A percentile compares a stretch with the other conserved stretches of the same genome.
These are phyloP conservation scores for Murina feae DNA, from an alignment of 2,113 vertebrate genomes.

Conservation along the genomic window DNA sequence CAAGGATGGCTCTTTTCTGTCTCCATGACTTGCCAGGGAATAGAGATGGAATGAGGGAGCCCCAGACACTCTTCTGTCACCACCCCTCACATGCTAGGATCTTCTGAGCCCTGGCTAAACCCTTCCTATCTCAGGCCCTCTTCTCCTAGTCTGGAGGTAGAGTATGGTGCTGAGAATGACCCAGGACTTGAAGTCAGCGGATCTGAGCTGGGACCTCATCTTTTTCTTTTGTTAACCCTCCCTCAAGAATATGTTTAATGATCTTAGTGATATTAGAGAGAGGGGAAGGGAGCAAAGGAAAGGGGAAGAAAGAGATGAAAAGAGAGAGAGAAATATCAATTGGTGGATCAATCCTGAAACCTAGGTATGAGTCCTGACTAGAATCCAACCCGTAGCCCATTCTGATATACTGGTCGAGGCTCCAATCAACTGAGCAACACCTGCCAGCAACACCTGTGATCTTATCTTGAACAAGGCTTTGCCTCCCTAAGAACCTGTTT, in stretches of 20 bases:
- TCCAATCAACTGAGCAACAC: background rate
- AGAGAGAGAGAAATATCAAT: background rate
- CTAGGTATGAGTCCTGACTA: background rate
- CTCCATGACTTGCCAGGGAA: rapidly evolving
- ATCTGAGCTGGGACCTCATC: background rate
- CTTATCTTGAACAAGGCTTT: background rate
- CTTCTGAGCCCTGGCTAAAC: rapidly evolving
- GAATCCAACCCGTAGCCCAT: background rate
- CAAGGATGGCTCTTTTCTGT: background rate
- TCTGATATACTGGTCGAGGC: background rate
- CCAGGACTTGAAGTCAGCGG: too few species aligned
- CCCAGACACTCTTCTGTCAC: rapidly evolving
- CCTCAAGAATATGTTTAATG: background rate
- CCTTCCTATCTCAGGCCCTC: background rate
- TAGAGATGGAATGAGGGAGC: too few species aligned
- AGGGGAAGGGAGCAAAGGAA: too few species aligned
- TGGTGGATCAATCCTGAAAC: background rate
- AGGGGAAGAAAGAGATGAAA: too few species aligned
- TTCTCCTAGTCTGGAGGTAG: background rate
- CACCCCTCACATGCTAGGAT: rapidly evolving
- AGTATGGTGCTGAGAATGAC: rapidly evolving
- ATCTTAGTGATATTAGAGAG: background rate
- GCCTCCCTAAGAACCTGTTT: background rate
- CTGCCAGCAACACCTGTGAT: background rate
- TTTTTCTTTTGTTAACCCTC: background rate